Base-by-base conservation (phyloP, 2,113 vertebrate species). In the Seriola dumerili region DNA sequence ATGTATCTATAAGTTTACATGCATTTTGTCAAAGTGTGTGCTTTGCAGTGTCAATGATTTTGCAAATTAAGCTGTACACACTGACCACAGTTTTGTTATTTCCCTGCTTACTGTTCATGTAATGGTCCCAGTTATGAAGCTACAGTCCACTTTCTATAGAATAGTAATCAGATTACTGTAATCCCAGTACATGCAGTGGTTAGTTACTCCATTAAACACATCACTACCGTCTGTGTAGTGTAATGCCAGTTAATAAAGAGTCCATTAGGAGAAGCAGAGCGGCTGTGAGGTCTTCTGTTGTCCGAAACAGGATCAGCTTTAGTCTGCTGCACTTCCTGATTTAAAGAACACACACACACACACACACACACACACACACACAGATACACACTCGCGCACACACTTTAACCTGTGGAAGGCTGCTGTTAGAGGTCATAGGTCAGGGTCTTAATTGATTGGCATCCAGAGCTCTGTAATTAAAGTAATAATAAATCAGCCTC, bases 401-500 rank as follows among this genome's bases (percentile, higher is more conserved):
- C 67, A 76, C 69, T 70, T 76, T 76, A 71, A 86, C 80, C 80
- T 62, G n/a, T 9, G 32, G 55, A 74, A 61, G 80, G 58, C 73
- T 72, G 71, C 71, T 4, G 46, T 32, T 69, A 23, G 29, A 74
- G 78, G 83, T 74, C 66, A 50, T 50, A 78, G 54, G 58, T 83
- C 69, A 76, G 17, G 46, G 17, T 75, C 50, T 68, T 86, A 89
- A 92, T 92, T 89, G 84, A 91, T 87, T 80, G 83, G 72, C 78
- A 76, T 84, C 65, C 64, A 77, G 67, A 80, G 83, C 85, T 89
- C 80, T 92, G 84, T 91, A 93, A 93, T 94, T 93, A 92, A 70
- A 85, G 78, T 72, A 66, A 44, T 54, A 84, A 88, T 94, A 94
- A 94, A 95, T 95, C 92, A 92, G 70, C 50, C 25, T 68, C 70